Percentiles rank a stretch among this genome's conserved stretches.
Evolutionary conservation across 2,888 invertebrate genomes (phyloP).

Genomic region (Hyppa rectilinea): DNA sequence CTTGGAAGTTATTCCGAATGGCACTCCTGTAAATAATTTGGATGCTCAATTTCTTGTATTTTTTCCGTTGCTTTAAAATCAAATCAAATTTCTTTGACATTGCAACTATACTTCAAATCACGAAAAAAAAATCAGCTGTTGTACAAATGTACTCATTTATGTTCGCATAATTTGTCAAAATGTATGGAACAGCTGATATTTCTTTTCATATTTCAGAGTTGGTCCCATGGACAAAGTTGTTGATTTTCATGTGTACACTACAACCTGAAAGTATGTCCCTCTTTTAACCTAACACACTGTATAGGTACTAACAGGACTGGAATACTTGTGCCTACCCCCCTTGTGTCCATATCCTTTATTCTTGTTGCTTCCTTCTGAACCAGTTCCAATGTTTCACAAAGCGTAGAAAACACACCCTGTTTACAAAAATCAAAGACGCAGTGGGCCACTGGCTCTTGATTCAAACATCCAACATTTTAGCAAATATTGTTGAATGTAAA

Average conservation of each 20-base stretch:
- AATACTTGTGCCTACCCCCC: background rate
- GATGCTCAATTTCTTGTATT: background rate
- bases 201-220: too few relatives aligned
- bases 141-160: too few relatives aligned
- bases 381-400: background rate
- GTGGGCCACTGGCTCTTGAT: background rate
- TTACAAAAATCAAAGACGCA: background rate
- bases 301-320: background rate
- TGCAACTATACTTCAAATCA: too few relatives aligned
- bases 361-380: background rate
- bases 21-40: background rate
- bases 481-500: constrained; percentile 55
- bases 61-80: background rate
- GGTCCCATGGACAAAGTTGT: too few relatives aligned
- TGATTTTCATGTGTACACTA: too few relatives aligned
- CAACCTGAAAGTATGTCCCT: too few relatives aligned
- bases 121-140: too few relatives aligned
- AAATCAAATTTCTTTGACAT: too few relatives aligned
- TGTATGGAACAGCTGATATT: too few relatives aligned
- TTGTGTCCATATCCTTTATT: too few relatives aligned
- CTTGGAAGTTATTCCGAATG: constrained; percentile 9
- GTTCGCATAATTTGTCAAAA: too few relatives aligned
- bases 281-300: too few relatives aligned
- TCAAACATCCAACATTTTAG: constrained; percentile 12
- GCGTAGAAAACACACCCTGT: background rate